Conservation (phyloP, 2,888 invertebrate genomes). For the Sipunculus nudus region DNA sequence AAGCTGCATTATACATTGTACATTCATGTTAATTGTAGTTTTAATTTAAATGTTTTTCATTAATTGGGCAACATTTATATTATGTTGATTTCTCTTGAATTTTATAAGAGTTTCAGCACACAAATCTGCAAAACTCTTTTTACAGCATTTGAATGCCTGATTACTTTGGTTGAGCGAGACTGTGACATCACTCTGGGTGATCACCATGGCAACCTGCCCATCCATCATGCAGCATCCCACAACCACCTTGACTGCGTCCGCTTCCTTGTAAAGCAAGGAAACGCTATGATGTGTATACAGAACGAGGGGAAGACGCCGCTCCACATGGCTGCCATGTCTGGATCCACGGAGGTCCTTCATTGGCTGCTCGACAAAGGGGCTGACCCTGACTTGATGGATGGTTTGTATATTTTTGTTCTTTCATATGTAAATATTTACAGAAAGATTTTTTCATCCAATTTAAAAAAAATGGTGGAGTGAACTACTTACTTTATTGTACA, state of each 20-base stretch:
- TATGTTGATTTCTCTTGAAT: background rate
- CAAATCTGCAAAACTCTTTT: background rate
- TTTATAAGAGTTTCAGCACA: background rate
- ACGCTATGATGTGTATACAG: slow-evolving; percentile 52
- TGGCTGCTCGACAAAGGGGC: slow-evolving; percentile 62
- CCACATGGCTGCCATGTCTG: slow-evolving; percentile 60
- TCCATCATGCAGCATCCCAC: slow-evolving; percentile 59
- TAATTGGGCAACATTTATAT: background rate
- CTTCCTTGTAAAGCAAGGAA: slow-evolving; percentile 61
- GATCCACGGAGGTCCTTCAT: slow-evolving; percentile 56
- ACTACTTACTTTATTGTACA: too few species aligned
- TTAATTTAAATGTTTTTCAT: too few species aligned
- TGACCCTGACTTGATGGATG: slow-evolving; percentile 54
- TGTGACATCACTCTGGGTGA: slow-evolving; percentile 60
- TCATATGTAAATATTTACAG: too few species aligned
- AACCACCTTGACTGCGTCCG: slow-evolving; percentile 59
- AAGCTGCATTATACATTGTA: too few species aligned
- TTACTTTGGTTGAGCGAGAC: slow-evolving; percentile 57
- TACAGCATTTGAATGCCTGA: slow-evolving; percentile 53
- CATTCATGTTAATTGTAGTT: too few species aligned
- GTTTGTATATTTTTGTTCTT: slow-evolving; percentile 48
- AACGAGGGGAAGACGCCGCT: slow-evolving; percentile 57
- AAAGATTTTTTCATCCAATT: too few species aligned
- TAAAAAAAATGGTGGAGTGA: too few species aligned
- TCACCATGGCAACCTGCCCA: slow-evolving; percentile 57